Conservation (phyloP, 2,888 invertebrate genomes). For the Spilarctia lutea region DNA sequence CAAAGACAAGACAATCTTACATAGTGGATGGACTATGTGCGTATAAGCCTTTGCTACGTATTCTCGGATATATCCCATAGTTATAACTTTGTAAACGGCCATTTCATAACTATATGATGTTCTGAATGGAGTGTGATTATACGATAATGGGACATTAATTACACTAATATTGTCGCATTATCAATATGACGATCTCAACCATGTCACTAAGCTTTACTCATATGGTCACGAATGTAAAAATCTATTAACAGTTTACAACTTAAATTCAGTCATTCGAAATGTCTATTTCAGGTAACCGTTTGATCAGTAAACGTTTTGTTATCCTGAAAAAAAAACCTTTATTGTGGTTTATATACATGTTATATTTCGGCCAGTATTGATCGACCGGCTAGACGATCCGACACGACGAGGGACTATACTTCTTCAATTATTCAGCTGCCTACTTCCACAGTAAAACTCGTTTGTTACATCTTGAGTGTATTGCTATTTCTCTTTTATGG, state of each 20-base stretch:
- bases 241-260: not conserved
- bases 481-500: conserved; percentile 67
- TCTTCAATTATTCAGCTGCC: conserved; percentile 80
- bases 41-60: not conserved
- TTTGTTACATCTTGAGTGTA: conserved; percentile 67
- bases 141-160: not conserved
- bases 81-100: not conserved
- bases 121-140: not conserved
- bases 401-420: conserved; percentile 66
- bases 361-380: conserved; percentile 61
- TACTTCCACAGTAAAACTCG: conserved; percentile 57
- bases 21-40: too few species aligned
- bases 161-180: not conserved
- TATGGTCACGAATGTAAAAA: not conserved
- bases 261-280: not conserved
- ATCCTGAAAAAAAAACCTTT: conserved; percentile 19
- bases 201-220: too few species aligned
- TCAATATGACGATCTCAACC: too few species aligned
- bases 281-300: conserved; percentile 6
- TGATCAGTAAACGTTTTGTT: conserved; percentile 17
- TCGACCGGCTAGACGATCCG: conserved; percentile 69
- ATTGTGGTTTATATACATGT: conserved; percentile 38
- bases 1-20: too few species aligned
- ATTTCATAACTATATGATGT: not conserved
- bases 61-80: too few species aligned